Evolutionary conservation across 1,140 invertebrate genomes (phyloP).

Genomic region (Brachionus manjavacas): DNA sequence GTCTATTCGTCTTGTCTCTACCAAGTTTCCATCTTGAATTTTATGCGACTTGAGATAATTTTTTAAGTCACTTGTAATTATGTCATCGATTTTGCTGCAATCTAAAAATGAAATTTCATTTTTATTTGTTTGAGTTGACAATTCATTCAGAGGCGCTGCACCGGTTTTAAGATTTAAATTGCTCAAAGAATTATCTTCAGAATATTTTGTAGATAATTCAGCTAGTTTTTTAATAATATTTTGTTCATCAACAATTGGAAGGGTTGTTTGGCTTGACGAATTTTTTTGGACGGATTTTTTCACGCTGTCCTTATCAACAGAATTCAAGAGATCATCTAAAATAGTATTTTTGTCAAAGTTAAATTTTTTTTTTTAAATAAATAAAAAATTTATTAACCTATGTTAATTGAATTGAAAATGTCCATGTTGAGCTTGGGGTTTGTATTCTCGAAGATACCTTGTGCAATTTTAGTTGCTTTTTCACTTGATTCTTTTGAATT

Average conservation of each 20-base stretch:
- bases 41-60: conserved; percentile 11
- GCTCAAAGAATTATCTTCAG: background rate
- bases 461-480: background rate
- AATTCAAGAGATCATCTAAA: background rate
- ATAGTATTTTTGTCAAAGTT: background rate
- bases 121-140: background rate
- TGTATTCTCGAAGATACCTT: conserved; percentile 5
- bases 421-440: conserved; percentile 20
- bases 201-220: background rate
- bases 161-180: conserved; percentile 1
- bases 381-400: background rate
- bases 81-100: background rate
- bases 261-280: background rate
- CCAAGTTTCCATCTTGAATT: conserved; percentile 11
- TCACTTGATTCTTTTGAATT: background rate
- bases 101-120: background rate
- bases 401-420: conserved; percentile 15
- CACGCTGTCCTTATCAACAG: background rate
- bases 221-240: conserved; percentile 13
- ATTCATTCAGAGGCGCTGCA: background rate
- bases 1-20: background rate
- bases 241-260: background rate
- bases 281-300: background rate
- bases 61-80: background rate
- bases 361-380: background rate